Conservation (phyloP, 2,113 vertebrate species). For the Pedetes capensis region DNA sequence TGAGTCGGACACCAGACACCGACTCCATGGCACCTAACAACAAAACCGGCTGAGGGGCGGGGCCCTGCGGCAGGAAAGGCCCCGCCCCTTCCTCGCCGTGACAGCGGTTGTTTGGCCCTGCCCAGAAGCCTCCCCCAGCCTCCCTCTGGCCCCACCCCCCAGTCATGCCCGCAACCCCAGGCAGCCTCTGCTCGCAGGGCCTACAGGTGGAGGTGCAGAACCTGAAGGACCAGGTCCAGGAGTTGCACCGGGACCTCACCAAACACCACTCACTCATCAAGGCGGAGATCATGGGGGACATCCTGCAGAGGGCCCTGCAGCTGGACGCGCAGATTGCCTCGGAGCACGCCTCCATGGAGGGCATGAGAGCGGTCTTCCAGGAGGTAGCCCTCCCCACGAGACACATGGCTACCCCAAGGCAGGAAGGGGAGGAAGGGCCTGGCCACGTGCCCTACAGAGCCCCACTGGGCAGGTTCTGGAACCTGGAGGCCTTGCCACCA, state of each 20-base stretch:
- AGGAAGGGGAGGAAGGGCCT: background rate
- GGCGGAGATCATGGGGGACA: constrained; percentile 89
- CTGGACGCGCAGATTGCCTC: constrained; percentile 89
- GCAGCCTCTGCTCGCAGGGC: constrained; percentile 69
- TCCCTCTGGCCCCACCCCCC: no score
- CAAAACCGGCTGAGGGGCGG: no score
- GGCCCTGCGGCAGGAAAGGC: rapidly evolving
- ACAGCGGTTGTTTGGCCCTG: rapidly evolving
- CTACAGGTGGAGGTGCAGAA: constrained; percentile 91
- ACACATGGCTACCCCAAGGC: background rate
- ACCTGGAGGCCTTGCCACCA: background rate
- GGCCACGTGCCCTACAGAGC: background rate
- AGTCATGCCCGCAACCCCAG: rapidly evolving
- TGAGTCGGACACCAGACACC: no score
- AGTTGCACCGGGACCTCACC: constrained; percentile 94
- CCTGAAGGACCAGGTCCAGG: constrained; percentile 96
- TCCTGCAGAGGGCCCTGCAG: constrained; percentile 90
- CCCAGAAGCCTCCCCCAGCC: background rate
- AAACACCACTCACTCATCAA: constrained; percentile 95
- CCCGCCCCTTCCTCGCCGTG: background rate
- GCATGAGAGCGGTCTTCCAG: constrained; percentile 89
- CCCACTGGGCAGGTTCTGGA: background rate
- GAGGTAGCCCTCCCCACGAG: constrained; percentile 82
- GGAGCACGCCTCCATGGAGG: constrained; percentile 88
- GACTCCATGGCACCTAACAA: no score